Base-by-base conservation (phyloP, 2,888 invertebrate genomes). In the Tipula vernalis region DNA sequence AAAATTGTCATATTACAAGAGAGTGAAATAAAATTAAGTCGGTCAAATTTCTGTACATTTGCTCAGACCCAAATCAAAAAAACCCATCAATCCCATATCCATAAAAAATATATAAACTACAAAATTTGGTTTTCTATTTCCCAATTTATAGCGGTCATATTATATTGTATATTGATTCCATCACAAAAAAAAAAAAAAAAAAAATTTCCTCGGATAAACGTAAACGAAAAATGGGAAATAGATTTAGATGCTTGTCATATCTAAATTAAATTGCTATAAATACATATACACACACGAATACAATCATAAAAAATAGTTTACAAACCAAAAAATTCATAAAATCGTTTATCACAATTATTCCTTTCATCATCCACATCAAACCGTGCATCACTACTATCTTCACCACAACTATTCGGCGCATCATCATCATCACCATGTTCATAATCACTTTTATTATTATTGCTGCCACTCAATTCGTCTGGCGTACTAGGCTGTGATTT, bases 281-380 rank as follows among this genome's bases (percentile, higher is more conserved):
- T 71, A 71, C 28, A 71, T 28, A 71, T 71, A 44, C 10, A 44
- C 42, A 42, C 44, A 44, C 44, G 10, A 6, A 12, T 10, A 44
- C 44, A 12, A 3, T 10, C 44, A 44, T 10, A 57, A 36, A 83
- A 83, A 83, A 83, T 12, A 83, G n/a, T 13, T 15, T 39, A 84
- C 84, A 39, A 84, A 84, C 84, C 84, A 84, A 84, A 84, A 84
- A 39, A 4, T 39, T 84, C 84, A 84, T 84, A 84, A 84, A 84
- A 84, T 8, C 41, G 15, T 84, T 84, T 84, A 84, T 41, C 41
- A 84, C 84, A 84, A 84, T 15, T 39, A 84, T n/a, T n/a, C n/a
- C 15, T 84, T 13, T 84, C 39, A 84, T 41, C 84, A 36, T 84
- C 41, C 39, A 15, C 84, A n/a, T 84, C 84, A 84, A 36, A 84